A percentile compares a stretch with the other conserved stretches of the same genome.
Evolutionary conservation across 2,113 vertebrate species (phyloP).

Genomic region (Cricetomys ansorgei): DNA sequence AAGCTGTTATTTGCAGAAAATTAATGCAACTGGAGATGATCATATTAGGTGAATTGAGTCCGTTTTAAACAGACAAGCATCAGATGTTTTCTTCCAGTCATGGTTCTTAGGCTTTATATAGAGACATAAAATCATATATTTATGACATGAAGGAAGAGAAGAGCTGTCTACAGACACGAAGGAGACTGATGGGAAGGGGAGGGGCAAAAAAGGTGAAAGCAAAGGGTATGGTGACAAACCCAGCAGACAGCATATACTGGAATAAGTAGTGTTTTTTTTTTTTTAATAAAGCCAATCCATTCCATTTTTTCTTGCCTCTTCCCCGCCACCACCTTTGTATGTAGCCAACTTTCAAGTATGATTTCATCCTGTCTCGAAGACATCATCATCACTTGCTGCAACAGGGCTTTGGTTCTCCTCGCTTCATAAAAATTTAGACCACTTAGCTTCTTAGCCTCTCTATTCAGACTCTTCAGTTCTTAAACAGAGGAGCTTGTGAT

Average conservation of each 20-base stretch:
- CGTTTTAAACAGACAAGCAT: neutral
- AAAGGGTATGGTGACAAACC: neutral
- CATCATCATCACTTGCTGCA: neutral
- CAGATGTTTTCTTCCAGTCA: neutral
- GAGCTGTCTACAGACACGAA: neutral
- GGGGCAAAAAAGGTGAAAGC: neutral
- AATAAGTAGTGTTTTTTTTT: neutral
- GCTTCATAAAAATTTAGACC: neutral
- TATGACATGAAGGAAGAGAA: neutral
- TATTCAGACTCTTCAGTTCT: neutral
- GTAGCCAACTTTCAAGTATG: neutral
- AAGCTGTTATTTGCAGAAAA: neutral
- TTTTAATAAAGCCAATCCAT: neutral
- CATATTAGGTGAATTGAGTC: neutral
- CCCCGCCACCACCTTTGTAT: too few relatives aligned
- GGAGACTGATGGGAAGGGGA: neutral
- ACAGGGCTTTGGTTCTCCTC: neutral
- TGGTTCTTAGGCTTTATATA: neutral
- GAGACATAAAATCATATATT: neutral
- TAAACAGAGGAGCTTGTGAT: neutral
- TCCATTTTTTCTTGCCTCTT: neutral
- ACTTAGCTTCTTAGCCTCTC: neutral
- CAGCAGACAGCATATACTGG: neutral
- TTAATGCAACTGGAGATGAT: neutral
- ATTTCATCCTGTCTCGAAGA: neutral